A percentile compares a stretch with the other conserved stretches of the same genome.
phyloP scores from a whole-genome alignment of 2,113 vertebrate species.

The Calidris pygmaea region DNA sequence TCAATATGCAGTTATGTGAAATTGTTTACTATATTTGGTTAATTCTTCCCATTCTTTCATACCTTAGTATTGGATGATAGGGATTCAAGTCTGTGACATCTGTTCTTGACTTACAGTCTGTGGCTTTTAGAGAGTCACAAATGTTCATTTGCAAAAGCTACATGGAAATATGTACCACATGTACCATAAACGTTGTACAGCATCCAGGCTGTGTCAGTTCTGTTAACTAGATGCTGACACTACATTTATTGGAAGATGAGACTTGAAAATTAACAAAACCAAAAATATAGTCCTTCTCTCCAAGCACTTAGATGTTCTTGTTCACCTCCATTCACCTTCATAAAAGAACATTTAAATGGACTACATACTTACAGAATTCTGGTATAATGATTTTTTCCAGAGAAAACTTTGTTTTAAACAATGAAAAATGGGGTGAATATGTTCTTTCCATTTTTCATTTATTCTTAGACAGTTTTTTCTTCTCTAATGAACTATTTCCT shows the following conservation, averaged over 20 bases:
- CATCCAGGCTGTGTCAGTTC: background rate
- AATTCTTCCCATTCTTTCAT: constrained; percentile 2
- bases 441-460: background rate
- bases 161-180: background rate
- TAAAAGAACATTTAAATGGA: background rate
- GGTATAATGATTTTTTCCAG: background rate
- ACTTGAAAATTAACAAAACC: background rate
- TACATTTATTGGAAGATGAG: background rate
- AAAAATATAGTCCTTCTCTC: background rate
- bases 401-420: background rate
- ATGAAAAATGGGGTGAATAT: background rate
- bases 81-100: background rate
- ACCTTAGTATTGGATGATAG: background rate
- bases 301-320: background rate
- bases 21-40: background rate
- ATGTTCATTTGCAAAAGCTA: background rate
- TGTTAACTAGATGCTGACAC: background rate
- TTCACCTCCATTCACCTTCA: background rate
- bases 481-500: background rate
- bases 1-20: background rate
- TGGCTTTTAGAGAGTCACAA: background rate
- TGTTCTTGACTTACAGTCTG: background rate
- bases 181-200: background rate
- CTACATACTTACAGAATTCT: rapidly evolving
- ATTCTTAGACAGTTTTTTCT: background rate